Base-by-base conservation (phyloP, 1,140 invertebrate species). In the Hormaphis cornu region DNA sequence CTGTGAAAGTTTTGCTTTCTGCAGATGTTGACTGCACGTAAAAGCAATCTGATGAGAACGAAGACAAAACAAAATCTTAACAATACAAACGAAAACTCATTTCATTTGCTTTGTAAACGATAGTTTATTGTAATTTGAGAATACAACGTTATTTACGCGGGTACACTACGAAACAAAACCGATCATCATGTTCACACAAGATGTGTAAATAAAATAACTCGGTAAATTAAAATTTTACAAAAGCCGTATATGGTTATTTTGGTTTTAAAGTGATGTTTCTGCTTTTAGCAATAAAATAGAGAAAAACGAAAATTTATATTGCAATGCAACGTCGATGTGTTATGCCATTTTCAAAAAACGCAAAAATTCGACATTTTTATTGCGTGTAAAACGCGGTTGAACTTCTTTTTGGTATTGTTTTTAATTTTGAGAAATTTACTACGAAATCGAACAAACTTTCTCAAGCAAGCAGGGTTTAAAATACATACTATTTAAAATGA, bases 401-500 rank as follows among this genome's bases (percentile, higher is more conserved):
- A 24, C 35, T 46, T 35, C 20, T 50, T 50, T 50, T 30, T 35
- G 8, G 14, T 7, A 50, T n/a, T 50, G 12, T 66, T 66, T 50
- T 50, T 6, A 33, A 33, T 33, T 9, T 33, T 30, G 24, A 63
- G 61, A 50, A 44, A 66, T 66, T 66, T 66, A 66, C 28, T 50
- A 50, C 6, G 6, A 14, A 66, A 66, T 66, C 20, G 28, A 66
- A 66, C 44, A 50, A 66, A 48, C 61, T 20, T 33, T 6, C 61
- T 66, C 44, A 33, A 44, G 44, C 28, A 26, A n/a, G 26, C 26
- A 14, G 28, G 30, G 50, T 66, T 66, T 66, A 66, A 66, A 66
- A 33, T 48, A 30, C 14, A 30, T 28, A 48, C 48, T 66, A 48
- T 28, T 66, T 9, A 30, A 66, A 46, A 66, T 50, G 44, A 66